Conservation (phyloP, 1,140 invertebrate genomes). For the Lucilia cuprina region DNA sequence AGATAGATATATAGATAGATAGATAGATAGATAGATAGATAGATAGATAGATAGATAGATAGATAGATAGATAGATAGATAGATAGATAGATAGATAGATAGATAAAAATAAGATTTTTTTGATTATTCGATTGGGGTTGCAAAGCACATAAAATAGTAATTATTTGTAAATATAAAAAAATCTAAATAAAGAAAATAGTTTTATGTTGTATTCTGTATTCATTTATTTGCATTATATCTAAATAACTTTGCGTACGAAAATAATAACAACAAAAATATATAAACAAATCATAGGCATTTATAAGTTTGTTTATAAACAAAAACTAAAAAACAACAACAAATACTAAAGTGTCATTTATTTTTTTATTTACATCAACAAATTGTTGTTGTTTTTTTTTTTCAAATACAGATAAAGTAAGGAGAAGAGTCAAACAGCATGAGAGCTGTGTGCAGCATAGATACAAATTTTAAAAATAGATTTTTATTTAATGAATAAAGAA, state of each 20-base stretch:
- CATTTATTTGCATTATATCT: neutral
- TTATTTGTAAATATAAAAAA: too few relatives aligned
- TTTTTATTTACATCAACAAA: neutral
- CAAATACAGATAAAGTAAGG: neutral
- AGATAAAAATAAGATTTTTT: too few relatives aligned
- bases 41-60: too few relatives aligned
- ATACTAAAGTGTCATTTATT: neutral
- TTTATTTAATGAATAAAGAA: neutral
- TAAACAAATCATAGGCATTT: neutral
- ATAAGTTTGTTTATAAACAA: neutral
- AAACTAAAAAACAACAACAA: neutral
- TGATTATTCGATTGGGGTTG: too few relatives aligned
- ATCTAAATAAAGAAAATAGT: too few relatives aligned
- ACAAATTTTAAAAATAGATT: neutral
- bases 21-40: too few relatives aligned
- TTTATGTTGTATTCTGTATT: too few relatives aligned
- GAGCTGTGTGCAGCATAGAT: neutral
- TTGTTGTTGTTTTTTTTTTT: too few relatives aligned
- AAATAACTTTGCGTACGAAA: neutral
- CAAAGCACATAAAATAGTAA: too few relatives aligned
- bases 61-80: too few relatives aligned
- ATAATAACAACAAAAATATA: neutral
- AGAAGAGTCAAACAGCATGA: neutral
- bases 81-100: too few relatives aligned
- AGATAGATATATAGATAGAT: too few relatives aligned